These are phyloP conservation scores for Stomorhina lunata DNA, from an alignment of 2,888 invertebrate species.

Conservation along the genomic window DNA sequence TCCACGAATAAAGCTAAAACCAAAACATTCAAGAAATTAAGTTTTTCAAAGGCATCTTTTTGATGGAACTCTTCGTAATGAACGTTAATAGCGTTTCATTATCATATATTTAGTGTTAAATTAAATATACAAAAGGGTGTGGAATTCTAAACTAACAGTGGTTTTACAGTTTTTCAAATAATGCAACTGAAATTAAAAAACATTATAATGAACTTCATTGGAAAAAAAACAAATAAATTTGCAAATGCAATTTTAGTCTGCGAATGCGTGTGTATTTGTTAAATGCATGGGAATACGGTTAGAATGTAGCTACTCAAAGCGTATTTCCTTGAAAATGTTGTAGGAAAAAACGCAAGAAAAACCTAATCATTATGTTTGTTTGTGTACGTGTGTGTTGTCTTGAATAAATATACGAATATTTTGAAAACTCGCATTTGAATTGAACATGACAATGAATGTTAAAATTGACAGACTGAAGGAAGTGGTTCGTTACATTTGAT, in stretches of 20 bases:
- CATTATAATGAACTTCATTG: conserved; percentile 12
- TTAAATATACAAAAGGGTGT: conserved; percentile 63
- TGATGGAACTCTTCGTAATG: not conserved
- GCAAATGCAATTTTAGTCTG: not conserved
- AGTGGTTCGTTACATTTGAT: conserved; percentile 48
- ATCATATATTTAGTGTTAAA: conserved; percentile 62
- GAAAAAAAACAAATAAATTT: not conserved
- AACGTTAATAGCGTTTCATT: conserved; percentile 59
- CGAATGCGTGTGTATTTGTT: not conserved
- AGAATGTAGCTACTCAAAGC: conserved; percentile 18
- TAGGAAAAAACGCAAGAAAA: not conserved
- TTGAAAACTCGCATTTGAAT: conserved; percentile 40
- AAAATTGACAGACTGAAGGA: conserved; percentile 62
- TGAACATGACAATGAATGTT: conserved; percentile 64
- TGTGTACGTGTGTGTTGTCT: not conserved
- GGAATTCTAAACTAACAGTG: conserved; percentile 46
- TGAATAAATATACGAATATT: conserved; percentile 5
- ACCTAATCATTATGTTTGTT: too few relatives aligned
- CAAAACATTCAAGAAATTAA: conserved; percentile 4
- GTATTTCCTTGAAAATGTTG: conserved; percentile 39
- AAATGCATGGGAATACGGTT: not conserved
- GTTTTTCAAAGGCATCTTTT: conserved; percentile 20
- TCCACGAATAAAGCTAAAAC: not conserved
- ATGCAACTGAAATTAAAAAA: not conserved
- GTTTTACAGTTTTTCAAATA: conserved; percentile 24